Conservation (phyloP, 2,888 invertebrate genomes). For the Lasioglossum vierecki region DNA sequence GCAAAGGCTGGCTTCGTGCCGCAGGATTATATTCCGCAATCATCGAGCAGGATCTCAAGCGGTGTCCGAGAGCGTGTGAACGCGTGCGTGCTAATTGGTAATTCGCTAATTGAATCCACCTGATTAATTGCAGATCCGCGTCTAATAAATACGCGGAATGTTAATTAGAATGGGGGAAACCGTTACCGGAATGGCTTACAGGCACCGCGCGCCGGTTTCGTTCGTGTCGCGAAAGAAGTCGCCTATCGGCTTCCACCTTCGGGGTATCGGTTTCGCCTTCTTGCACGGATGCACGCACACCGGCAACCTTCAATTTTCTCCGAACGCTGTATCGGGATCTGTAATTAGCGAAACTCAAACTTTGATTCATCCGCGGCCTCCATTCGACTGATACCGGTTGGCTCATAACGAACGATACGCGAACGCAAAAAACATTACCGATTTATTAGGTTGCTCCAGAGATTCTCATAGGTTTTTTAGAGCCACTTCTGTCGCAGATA, state of each 20-base stretch:
- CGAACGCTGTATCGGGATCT: constrained; percentile 37
- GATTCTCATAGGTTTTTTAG: background rate
- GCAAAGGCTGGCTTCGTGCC: constrained; percentile 47
- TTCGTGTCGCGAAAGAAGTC: constrained; percentile 64
- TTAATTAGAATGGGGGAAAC: constrained; percentile 74
- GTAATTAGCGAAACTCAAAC: constrained; percentile 56
- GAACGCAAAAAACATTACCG: background rate
- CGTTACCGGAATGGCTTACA: constrained; percentile 62
- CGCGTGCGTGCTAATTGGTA: constrained; percentile 80
- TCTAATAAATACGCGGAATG: constrained; percentile 80
- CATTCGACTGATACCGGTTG: constrained; percentile 6
- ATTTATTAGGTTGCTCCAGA: constrained; percentile 13
- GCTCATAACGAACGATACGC: constrained; percentile 30
- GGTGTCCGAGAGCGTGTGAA: constrained; percentile 73
- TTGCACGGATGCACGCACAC: constrained; percentile 22
- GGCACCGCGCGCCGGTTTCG: constrained; percentile 51
- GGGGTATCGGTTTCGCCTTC: constrained; percentile 39
- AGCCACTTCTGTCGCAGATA: background rate
- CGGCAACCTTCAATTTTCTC: constrained; percentile 29
- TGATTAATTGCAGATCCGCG: constrained; percentile 81
- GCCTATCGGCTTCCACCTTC: constrained; percentile 58
- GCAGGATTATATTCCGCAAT: constrained; percentile 75
- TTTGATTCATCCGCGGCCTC: constrained; percentile 44
- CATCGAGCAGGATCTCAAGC: constrained; percentile 74
- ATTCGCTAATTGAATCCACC: constrained; percentile 82